Base-by-base conservation (phyloP, 2,888 invertebrate species). In the Lithophane ornitopus region DNA sequence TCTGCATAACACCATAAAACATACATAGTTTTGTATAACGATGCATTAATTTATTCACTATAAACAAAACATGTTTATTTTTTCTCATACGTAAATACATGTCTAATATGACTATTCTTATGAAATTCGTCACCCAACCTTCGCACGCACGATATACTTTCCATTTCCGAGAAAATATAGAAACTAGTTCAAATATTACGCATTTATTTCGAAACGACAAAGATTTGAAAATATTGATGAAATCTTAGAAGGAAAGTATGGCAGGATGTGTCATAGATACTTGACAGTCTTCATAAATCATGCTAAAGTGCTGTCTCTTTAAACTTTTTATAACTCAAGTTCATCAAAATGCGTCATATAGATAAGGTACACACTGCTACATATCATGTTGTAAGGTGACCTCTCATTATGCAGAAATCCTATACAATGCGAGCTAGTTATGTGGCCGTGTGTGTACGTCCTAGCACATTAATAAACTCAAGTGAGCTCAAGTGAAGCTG, bases 111-210 rank as follows among this genome's bases (percentile, higher is more conserved):
- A 70, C 0, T 41, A 49, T 49, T 70, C 62, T 79, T 63, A 71
- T 54, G 59, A 74, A 66, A 83, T 73, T 52, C 14, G 65, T 74
- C 69, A 84, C 39, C 22, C 70, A 73, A 49, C 54, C 76, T 71
- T 52, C 34, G 58, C 59, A 49, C 6, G 44, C 46, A 52, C 28
- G 74, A 75, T 69, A 58, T n/a, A 66, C 79, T 83, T 82, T 83
- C 80, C 52, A 61, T 79, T 82, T 75, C 83, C 46, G 11, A 79
- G 75, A 75, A 79, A 66, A 79, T 52, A 65, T 52, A 59, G 19
- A 79, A 82, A 75, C 79, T 83, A 83, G 83, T 75, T 82, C 26
- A 63, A n/a, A 82, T 66, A 74, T 65, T 70, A 62, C 58, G 75
- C 61, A 58, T 58, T 46, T 46, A 62, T 82, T 71, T 79, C 44